phyloP scores from a whole-genome alignment of 2,888 invertebrate genomes.

The Argynnis bischoffii region DNA sequence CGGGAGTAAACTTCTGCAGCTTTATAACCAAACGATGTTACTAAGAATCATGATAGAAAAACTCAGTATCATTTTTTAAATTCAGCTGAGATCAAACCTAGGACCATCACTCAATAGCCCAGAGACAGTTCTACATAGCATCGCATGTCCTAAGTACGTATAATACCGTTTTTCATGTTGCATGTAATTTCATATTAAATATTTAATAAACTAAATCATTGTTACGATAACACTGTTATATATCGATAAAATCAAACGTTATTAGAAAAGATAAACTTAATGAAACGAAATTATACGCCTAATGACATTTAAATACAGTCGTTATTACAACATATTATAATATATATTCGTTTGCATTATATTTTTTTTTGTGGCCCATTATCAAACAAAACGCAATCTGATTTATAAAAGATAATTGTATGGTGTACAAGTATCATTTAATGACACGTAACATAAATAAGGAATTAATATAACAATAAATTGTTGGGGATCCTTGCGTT shows the following conservation, averaged over 20 bases:
- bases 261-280: constrained; percentile 10
- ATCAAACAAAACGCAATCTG: constrained; percentile 2
- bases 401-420: constrained; percentile 13
- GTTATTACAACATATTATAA: background rate
- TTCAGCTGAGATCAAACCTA: too few species aligned
- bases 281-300: too few species aligned
- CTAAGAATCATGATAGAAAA: too few species aligned
- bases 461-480: background rate
- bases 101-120: too few species aligned
- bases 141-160: too few species aligned
- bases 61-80: too few species aligned
- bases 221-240: background rate
- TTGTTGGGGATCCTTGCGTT: background rate
- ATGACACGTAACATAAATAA: constrained; percentile 2
- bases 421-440: background rate
- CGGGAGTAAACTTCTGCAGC: too few species aligned
- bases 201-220: constrained; percentile 15
- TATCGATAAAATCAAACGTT: background rate
- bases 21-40: too few species aligned
- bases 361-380: background rate
- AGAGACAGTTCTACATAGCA: too few species aligned
- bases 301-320: background rate
- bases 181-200: constrained; percentile 1
- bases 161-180: too few species aligned
- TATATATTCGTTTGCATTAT: background rate